Base-by-base conservation (phyloP, 1,140 invertebrate species). In the Olivierus martensii region DNA sequence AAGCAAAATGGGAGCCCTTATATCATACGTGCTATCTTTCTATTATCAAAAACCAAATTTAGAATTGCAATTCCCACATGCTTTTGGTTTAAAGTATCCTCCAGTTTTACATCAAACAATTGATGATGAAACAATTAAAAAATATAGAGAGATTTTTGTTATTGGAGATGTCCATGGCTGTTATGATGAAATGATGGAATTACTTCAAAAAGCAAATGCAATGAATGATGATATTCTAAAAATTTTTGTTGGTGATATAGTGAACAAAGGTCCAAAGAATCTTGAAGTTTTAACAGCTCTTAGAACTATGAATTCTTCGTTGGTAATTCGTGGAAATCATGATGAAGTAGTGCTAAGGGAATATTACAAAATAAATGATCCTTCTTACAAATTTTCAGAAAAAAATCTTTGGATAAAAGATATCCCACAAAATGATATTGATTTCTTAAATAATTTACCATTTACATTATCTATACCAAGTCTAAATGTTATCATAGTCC, bases 111-210 rank as follows among this genome's bases (percentile, higher is more conserved):
- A 28, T 28, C 28, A 28, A 28, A 28, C 28, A 28, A 28, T 28
- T 28, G 9, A 4, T 6, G 1, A 28, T 6, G 28, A 28, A 28
- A 28, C 4, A 4, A 28, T 28, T 6, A 28, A 59, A 18, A 49
- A 51, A 15, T 61, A 51, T 36, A 46, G 55, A n/a, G 62, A 62
- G 52, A 54, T 71, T 11, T 57, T 71, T 28, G 58, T 70, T 22
- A 62, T 71, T 21, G 69, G 69, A 12, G 69, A 71, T 53, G 61
- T 71, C 1, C 69, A 71, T 55, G 69, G 69, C 2, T 71, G 69
- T 55, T 63, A 55, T 39, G 65, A 67, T 44, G 69, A 71, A 57
- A 53, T 70, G 19, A 12, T 56, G 12, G 60, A 65, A 17, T 48
- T 69, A 3, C 55, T 70, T 4, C n/a, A 57, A 15, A 51, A 44